phyloP scores from a whole-genome alignment of 2,888 invertebrate genomes.

The Notodonta dromedarius region DNA sequence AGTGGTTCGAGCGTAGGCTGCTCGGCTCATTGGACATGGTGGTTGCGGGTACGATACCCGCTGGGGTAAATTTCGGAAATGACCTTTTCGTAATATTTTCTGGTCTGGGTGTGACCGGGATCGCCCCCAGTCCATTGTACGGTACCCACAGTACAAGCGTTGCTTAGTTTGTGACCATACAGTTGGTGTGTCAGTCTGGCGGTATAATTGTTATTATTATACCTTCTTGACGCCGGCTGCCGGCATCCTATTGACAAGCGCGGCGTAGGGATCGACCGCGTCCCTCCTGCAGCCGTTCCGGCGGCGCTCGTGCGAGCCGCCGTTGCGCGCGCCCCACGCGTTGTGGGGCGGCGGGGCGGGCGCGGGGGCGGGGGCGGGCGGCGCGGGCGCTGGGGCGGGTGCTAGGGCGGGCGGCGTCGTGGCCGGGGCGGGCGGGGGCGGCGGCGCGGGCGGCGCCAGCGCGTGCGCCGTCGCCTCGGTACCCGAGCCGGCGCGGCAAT shows the following conservation, averaged over 20 bases:
- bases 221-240: constrained; percentile 77
- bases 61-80: too few relatives aligned
- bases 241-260: constrained; percentile 73
- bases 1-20: too few relatives aligned
- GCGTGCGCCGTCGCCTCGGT: constrained; percentile 50
- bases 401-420: constrained; percentile 15
- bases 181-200: too few relatives aligned
- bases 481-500: constrained; percentile 68
- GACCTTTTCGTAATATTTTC: too few relatives aligned
- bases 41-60: too few relatives aligned
- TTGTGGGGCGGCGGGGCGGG: constrained; percentile 29
- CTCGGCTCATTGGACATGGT: too few relatives aligned
- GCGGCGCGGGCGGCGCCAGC: constrained; percentile 18
- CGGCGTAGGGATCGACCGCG: constrained; percentile 68
- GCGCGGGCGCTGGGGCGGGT: constrained; percentile 14
- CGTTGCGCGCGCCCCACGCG: constrained; percentile 59
- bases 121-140: too few relatives aligned
- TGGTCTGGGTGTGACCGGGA: too few relatives aligned
- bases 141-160: too few relatives aligned
- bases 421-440: constrained; percentile 18
- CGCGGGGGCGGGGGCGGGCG: constrained; percentile 17
- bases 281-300: constrained; percentile 65
- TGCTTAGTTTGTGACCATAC: too few relatives aligned
- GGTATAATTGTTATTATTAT: neutral
- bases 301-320: constrained; percentile 50